Evolutionary conservation across 2,888 invertebrate genomes (phyloP), one percentile per base, ranked within the genome.

Genomic region (Cephus pulcher): DNA sequence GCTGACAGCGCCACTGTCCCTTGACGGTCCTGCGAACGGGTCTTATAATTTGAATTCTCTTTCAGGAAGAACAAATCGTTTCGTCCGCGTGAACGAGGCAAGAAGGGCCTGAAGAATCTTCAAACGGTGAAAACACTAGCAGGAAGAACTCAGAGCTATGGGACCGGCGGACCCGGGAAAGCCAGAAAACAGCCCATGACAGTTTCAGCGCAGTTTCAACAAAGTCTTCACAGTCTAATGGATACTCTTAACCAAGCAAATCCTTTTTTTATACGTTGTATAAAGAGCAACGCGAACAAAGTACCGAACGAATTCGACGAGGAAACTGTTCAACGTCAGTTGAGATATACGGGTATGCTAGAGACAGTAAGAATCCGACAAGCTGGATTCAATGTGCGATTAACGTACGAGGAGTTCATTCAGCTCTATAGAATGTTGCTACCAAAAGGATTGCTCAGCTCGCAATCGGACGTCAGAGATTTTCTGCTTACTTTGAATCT

Each of bases 281-380:
- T 99, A 90, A 98, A 98, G 92, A 98, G 98, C 77, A 99, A 99
- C 92, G 95, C 96, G 80, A 96, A 97, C 84, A 98, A 98, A 94
- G 95, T 97, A 82, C 96, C 98, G 0, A 98, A 98, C 90, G 95
- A 95, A 84, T 98, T 98, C 92, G 98, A 98, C 91, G 97, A 98
- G 87, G 97, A 97, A 82, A 97, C 98, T 0, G 98, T 98, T 12
- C 96, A 98, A 87, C 93, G 98, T 76, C 96, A 97, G 90, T 93
- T 99, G 79, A 94, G 98, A 12, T 99, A 99, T 92, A 98, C 98
- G 0, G 99, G 99, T 81, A 99, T 98, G 98, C 90, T 99, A 87
- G 98, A 98, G 90, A 99, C 98, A 0, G 98, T 98, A 23, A 93
- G 98, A 85, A 98, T 99, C 82, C 93, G 98, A 75, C 97, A 98